A percentile compares a stretch with the other conserved stretches of the same genome.
These are phyloP conservation scores for Heptranchias perlo DNA, from an alignment of 2,113 vertebrate species.

Conservation along the genomic window DNA sequence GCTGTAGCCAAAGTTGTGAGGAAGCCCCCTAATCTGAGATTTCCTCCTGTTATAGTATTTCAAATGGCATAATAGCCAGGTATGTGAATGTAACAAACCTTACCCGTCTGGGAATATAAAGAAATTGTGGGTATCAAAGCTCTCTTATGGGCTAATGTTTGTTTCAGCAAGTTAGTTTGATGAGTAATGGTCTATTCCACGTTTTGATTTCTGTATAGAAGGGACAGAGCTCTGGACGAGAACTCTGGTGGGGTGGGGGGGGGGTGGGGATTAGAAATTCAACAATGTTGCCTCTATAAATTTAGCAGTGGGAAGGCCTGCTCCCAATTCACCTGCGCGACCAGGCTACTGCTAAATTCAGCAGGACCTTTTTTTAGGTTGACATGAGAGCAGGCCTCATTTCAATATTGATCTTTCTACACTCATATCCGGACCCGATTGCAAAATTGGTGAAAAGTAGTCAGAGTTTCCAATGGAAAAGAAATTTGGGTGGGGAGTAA, in stretches of 20 bases:
- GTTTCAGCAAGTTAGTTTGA: neutral
- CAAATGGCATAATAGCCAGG: neutral
- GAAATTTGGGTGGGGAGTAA: neutral
- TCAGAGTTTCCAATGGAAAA: neutral
- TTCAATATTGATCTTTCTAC: neutral
- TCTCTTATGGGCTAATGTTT: neutral
- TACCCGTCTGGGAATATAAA: neutral
- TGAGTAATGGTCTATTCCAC: neutral
- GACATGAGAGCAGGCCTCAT: neutral
- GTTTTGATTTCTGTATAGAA: neutral
- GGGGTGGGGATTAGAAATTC: neutral
- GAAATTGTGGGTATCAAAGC: neutral
- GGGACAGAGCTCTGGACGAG: neutral
- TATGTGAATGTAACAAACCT: neutral
- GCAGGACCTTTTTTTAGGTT: neutral
- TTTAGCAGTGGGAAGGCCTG: neutral
- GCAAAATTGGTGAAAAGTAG: neutral
- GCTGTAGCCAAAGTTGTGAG: neutral
- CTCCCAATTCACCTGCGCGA: too few species aligned
- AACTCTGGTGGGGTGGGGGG: neutral
- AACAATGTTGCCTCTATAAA: neutral
- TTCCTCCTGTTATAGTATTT: neutral
- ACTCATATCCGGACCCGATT: neutral
- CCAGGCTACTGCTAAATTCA: neutral
- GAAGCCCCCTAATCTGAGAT: too few species aligned